Evolutionary conservation across 1,140 invertebrate genomes (phyloP), one percentile per base, ranked within the genome.

Genomic region (Nephotettix cincticeps): DNA sequence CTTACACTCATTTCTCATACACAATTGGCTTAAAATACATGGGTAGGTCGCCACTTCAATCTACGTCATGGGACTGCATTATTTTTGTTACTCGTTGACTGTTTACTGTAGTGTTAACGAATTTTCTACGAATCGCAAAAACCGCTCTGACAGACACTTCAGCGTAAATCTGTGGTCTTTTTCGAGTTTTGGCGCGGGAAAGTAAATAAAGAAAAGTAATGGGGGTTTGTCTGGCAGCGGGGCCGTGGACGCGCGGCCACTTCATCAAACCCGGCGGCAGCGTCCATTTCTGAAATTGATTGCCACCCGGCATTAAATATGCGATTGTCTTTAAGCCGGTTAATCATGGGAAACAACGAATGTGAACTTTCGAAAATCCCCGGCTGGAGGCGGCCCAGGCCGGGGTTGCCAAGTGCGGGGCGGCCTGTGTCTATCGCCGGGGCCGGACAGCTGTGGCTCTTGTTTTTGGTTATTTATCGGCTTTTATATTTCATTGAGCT

Each of bases 291-390:
- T 6, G 17, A 40, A 40, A 40, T 40, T 40, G 36, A 40, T 40
- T 9, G 36, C 17, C 6, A 9, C 36, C 47, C 14, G 47, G 19
- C 14, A 51, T 51, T 51, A 51, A 40, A 40, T 51, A n/a, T 51
- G 47, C 47, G 47, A 51, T 51, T 51, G 47, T 51, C 47, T n/a
- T n/a, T 51, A 21, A 21, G 47, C 47, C 47, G 19, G 47, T 51
- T 51, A 4, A 51, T 51, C 47, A 51, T 17, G n/a, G 4, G 47
- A 21, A 51, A 51, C 47, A 51, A 51, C 47, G 19, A 51, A 51
- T 51, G 47, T 51, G 47, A 21, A n/a, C 14, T 51, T 51, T 51
- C 47, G 21, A 51, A 51, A 51, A 19, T 21, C n/a, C n/a, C n/a
- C 36, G 36, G 17, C 36, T 4, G 47, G 47, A 51, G 14, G 4